phyloP scores from a whole-genome alignment of 2,797 vertebrate species.

The Phrynocephalus forsythii region DNA sequence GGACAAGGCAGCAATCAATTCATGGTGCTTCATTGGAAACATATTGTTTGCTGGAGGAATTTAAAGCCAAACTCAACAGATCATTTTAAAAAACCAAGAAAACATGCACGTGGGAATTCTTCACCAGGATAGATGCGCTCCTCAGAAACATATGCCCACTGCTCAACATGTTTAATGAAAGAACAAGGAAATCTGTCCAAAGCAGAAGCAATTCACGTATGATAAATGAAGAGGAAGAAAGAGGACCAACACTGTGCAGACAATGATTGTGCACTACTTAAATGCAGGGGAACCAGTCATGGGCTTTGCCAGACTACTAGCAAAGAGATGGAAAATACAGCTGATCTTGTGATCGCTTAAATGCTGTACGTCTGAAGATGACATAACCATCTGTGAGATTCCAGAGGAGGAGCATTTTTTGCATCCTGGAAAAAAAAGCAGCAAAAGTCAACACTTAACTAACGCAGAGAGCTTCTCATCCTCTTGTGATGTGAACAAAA shows the following conservation, averaged over 20 bases:
- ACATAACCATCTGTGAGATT: too few relatives aligned
- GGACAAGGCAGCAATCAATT: neutral
- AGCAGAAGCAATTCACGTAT: neutral
- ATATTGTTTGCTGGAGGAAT: neutral
- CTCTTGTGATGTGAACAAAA: too few relatives aligned
- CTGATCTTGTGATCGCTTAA: too few relatives aligned
- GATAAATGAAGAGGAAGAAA: neutral
- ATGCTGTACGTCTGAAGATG: too few relatives aligned
- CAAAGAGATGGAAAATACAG: too few relatives aligned
- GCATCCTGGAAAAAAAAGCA: too few relatives aligned
- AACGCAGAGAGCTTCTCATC: too few relatives aligned
- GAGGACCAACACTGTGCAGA: neutral
- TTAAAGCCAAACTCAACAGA: neutral
- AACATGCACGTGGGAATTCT: conserved; percentile 11
- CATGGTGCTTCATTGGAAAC: conserved; percentile 6
- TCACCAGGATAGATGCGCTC: neutral
- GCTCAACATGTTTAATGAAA: neutral
- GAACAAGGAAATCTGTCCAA: neutral
- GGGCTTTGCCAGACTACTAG: too few relatives aligned
- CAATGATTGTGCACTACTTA: neutral
- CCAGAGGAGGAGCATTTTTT: too few relatives aligned
- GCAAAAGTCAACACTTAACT: too few relatives aligned
- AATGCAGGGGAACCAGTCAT: too few relatives aligned
- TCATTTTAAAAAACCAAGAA: neutral
- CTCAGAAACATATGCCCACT: conserved; percentile 3